Percentiles rank a stretch among this genome's conserved stretches.
phyloP scores from a whole-genome alignment of 37 sponge, comb jelly and placozoan genomes.

The Spongia lamella region DNA sequence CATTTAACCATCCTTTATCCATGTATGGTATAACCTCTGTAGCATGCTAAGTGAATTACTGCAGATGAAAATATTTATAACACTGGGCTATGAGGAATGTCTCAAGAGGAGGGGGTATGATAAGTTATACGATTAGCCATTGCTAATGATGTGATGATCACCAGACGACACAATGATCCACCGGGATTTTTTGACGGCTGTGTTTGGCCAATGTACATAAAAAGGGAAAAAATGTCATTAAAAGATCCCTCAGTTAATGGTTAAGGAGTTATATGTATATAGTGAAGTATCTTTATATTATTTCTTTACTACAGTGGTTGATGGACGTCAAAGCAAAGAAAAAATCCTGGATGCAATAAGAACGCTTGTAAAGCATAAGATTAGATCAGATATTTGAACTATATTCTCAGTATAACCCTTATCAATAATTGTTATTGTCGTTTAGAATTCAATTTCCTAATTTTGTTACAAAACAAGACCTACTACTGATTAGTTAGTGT shows the following conservation, averaged over 20 bases:
- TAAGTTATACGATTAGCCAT: neutral
- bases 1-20: neutral
- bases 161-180: constrained; percentile 14
- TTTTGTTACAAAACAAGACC: no score
- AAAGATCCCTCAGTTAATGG: no score
- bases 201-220: constrained; percentile 53
- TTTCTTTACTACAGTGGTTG: neutral
- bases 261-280: neutral
- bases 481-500: no score
- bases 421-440: no score
- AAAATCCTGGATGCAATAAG: no score
- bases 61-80: constrained; percentile 35
- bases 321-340: no score
- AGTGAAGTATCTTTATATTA: neutral
- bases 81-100: constrained; percentile 44
- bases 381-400: no score
- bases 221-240: neutral
- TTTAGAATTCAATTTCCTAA: no score
- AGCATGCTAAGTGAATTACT: constrained; percentile 23
- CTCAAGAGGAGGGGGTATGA: constrained; percentile 33
- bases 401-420: no score
- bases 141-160: neutral
- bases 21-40: neutral
- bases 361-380: no score
- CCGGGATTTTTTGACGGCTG: constrained; percentile 51